phyloP scores from a whole-genome alignment of 2,797 vertebrate genomes.

The Lindbergichthys nudifrons region DNA sequence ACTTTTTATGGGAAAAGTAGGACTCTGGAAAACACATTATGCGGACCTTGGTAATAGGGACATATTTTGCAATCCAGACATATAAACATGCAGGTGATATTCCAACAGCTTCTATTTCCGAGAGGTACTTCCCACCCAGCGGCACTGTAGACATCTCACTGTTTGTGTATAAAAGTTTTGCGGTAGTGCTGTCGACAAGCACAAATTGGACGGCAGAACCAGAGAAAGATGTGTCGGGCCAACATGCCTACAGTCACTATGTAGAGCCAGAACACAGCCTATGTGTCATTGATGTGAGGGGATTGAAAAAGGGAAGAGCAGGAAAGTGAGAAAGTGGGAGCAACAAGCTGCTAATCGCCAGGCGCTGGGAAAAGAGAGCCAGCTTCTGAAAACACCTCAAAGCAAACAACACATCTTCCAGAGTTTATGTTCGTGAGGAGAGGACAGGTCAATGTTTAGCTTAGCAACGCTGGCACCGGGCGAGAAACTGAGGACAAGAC shows the following conservation, averaged over 20 bases:
- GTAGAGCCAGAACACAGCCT: slow-evolving; percentile 27
- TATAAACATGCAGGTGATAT: slow-evolving; percentile 61
- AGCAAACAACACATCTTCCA: slow-evolving; percentile 55
- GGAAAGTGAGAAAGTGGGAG: slow-evolving; percentile 57
- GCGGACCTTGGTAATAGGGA: neutral
- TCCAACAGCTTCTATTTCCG: slow-evolving; percentile 75
- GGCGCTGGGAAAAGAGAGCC: slow-evolving; percentile 37
- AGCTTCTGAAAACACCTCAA: slow-evolving; percentile 49
- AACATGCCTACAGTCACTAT: slow-evolving; percentile 38
- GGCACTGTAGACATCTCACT: slow-evolving; percentile 67
- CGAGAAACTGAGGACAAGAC: slow-evolving; percentile 35
- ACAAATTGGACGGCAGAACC: slow-evolving; percentile 43
- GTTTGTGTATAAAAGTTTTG: slow-evolving; percentile 76
- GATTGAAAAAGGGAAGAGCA: slow-evolving; percentile 38
- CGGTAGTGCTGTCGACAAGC: slow-evolving; percentile 61
- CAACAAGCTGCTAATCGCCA: slow-evolving; percentile 68
- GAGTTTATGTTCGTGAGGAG: slow-evolving; percentile 26
- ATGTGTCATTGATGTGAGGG: slow-evolving; percentile 39
- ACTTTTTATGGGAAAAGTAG: slow-evolving; percentile 7
- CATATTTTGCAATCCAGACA: slow-evolving; percentile 50
- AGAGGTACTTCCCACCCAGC: slow-evolving; percentile 43
- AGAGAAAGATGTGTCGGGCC: slow-evolving; percentile 31
- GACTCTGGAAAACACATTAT: slow-evolving; percentile 5
- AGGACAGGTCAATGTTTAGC: slow-evolving; percentile 63
- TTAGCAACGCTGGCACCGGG: slow-evolving; percentile 57